Evolutionary conservation across 2,797 vertebrate species (phyloP), one percentile per base, ranked within the genome.

Genomic region (Dallia pectoralis): DNA sequence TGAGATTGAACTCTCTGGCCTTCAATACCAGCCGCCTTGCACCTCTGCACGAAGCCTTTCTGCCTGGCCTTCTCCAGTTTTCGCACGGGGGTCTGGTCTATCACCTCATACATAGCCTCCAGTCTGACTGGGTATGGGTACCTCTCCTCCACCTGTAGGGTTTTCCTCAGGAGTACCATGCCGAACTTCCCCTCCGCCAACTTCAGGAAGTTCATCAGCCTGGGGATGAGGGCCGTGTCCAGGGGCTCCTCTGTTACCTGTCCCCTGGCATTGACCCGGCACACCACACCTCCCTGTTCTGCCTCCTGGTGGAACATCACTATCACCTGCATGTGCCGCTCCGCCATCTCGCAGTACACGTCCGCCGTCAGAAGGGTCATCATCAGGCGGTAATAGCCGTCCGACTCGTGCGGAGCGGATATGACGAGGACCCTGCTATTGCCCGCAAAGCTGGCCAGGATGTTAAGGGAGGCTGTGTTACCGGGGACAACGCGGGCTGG

Each of bases 311-410:
- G 94, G 83, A 96, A 96, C n/a, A 96, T 75, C 49, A 95, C 85
- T 0, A 96, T 90, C 87, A 95, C 95, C 73, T 94, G 93, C 80
- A 96, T 92, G 76, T 95, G 95, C 74, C 95, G 89, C 62, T 96
- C 95, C 0, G 95, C 95, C 86, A 96, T 86, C 84, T 96, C 93
- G 0, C 95, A 96, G 64, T 95, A 95, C 72, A 96, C 93, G 0
- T 95, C 93, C 0, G 91, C 87, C 77, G 93, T 95, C 68, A 96
- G 87, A 12, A 96, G 91, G 78, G 91, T 95, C 93, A 94, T 91
- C 95, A 96, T 95, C 33, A 96, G 91, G 36, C 93, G 91, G 77
- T 95, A 96, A 89, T 95, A 96, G 47, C 93, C 92, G 51, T 96
- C 94, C 0, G 94, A 92, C 56, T 92, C 88, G 0, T 94, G 90